phyloP scores from a whole-genome alignment of 1,140 invertebrate species.

The Trachymyrmex cornetzi region DNA sequence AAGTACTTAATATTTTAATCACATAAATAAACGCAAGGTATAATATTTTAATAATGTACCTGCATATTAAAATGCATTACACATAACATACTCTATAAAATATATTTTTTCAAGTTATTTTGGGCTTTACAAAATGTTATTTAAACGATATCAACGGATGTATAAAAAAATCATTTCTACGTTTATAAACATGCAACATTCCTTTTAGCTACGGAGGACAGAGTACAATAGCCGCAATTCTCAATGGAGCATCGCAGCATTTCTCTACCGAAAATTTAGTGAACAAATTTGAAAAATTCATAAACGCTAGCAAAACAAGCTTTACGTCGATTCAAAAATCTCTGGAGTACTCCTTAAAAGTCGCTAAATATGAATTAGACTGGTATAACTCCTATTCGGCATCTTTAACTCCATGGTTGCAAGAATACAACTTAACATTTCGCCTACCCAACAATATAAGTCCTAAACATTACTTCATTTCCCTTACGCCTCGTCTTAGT shows the following conservation, averaged over 20 bases:
- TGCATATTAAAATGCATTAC: not conserved
- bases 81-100: not conserved
- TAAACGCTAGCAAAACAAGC: constrained; percentile 37
- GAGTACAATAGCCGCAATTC: constrained; percentile 60
- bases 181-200: not conserved
- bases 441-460: constrained; percentile 73
- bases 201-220: constrained; percentile 73
- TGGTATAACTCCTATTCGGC: constrained; percentile 58
- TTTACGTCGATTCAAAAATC: constrained; percentile 40
- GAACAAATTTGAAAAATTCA: constrained; percentile 66
- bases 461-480: constrained; percentile 72
- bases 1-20: not conserved
- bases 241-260: constrained; percentile 68
- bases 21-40: not conserved
- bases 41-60: not conserved
- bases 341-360: constrained; percentile 58
- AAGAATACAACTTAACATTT: constrained; percentile 21
- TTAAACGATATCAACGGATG: not conserved
- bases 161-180: constrained; percentile 54
- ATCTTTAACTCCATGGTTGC: constrained; percentile 54
- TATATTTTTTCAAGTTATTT: not conserved
- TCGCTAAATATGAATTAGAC: constrained; percentile 72
- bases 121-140: not conserved
- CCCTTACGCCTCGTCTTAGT: constrained; percentile 25
- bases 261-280: constrained; percentile 72